Base-by-base conservation (phyloP, 2,113 vertebrate species). In the Tetraodon nigroviridis region DNA sequence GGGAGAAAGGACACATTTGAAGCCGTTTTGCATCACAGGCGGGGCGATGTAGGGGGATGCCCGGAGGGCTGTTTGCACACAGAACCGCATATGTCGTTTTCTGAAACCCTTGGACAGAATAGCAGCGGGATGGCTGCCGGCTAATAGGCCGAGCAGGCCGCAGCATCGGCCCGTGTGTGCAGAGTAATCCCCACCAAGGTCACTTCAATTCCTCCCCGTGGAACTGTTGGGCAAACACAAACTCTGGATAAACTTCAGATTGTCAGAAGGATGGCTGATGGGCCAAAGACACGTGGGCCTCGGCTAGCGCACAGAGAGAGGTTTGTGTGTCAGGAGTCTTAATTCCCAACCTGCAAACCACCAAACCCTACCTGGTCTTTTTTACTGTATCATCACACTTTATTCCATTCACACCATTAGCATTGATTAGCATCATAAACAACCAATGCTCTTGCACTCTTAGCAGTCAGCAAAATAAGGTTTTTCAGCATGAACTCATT, bases 41-140 rank as follows among this genome's bases (percentile, higher is more conserved):
- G 73, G 57, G 41, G 64, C 27, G 66, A 73, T 68, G 59, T 53
- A 63, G 67, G 67, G 42, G 53, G 0, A 76, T 78, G 79, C 48
- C 76, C 57, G n/a, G 63, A 69, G 71, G 81, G 54, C 60, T 83
- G 80, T 88, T 89, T 88, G 78, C 82, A 67, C 73, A 72, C 44
- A 80, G 62, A 83, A 86, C 79, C 86, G 84, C 83, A 83, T 71
- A 71, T 83, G 79, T 85, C 84, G 76, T 68, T 71, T 71, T 62
- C 40, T 76, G 63, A 86, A 87, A 73, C 64, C 67, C 40, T 16
- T 69, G 67, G 72, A 69, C 76, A 79, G 79, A 73, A 78, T 77
- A 69, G 69, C 55, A 64, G 61, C 47, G 54, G 69, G 78, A 79
- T 51, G 57, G 76, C 67, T 60, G 46, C 51, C 1, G n/a, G 74